Evolutionary conservation across 1,140 invertebrate species (phyloP).

Genomic region (Cryptotermes secundus): DNA sequence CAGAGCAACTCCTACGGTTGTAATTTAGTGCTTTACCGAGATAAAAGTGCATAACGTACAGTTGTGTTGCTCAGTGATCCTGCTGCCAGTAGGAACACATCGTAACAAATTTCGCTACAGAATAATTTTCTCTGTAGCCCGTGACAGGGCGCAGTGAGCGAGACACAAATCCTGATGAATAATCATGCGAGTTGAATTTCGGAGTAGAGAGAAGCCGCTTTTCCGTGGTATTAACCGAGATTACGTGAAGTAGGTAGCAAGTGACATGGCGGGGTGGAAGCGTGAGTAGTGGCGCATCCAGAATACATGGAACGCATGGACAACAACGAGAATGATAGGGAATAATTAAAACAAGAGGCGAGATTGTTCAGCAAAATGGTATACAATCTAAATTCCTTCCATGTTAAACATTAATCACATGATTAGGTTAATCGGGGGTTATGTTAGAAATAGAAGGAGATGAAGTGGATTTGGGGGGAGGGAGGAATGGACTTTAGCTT

Average conservation of each 20-base stretch:
- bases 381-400: conserved; percentile 1
- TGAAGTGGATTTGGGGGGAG: neutral
- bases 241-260: conserved; percentile 7
- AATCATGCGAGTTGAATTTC: conserved; percentile 5
- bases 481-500: neutral
- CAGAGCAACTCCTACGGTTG: no score
- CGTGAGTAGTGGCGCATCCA: neutral
- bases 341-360: neutral
- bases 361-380: neutral
- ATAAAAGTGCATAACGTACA: neutral
- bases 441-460: neutral
- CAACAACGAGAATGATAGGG: neutral
- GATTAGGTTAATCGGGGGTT: conserved; percentile 15
- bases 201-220: neutral
- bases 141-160: neutral
- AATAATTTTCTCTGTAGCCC: neutral
- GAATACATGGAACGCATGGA: neutral
- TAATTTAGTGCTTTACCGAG: neutral
- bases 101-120: neutral
- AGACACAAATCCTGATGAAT: conserved; percentile 16
- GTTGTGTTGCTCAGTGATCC: no score
- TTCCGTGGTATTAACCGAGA: conserved; percentile 4
- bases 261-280: neutral
- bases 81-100: neutral
- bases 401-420: conserved; percentile 7